Base-by-base conservation (phyloP, 1,140 invertebrate genomes). In the Drosophila repleta region DNA sequence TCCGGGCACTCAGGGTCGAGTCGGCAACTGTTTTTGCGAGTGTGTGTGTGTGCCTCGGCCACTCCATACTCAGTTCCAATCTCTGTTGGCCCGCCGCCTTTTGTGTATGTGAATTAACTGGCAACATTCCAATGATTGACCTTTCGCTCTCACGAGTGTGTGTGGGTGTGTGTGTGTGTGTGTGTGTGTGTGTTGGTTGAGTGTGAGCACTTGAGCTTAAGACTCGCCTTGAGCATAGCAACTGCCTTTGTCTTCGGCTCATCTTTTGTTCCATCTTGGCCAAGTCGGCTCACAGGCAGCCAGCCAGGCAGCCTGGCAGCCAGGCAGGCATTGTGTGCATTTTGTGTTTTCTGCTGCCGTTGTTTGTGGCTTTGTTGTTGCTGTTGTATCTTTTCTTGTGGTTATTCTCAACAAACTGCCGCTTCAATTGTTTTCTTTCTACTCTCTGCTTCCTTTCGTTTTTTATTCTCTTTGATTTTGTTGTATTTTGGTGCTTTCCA, bases 71-170 rank as follows among this genome's bases (percentile, higher is more conserved):
- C 32, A 35, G 32, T 35, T 35, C 32, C 32, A 35, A 35, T 66
- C 63, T 76, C 73, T 8, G 13, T 49, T 71, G 58, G 63, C 46
- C 58, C 49, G 57, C 21, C 74, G 60, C 83, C 76, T 88, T 88
- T 88, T 84, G 64, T 83, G 75, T 79, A 74, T 88, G 75, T 68
- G 79, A 88, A 88, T 88, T 88, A 89, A 89, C 83, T 88, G 84
- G 84, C 83, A 88, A 78, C 81, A 88, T 88, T 88, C 83, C 83
- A 88, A 79, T 88, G 83, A 89, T 88, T 88, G 83, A 88, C 83
- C 83, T 88, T 87, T 76, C 48, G 29, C 53, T 51, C 35, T 17
- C 35, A n/a, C 3, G 45, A 41, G 43, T 26, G 29, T 37, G 51
- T 7, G 13, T 66, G 66, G 43, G 20, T 75, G 32, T 52, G 43